Evolutionary conservation across 2,113 vertebrate species (phyloP).

Genomic region (Motacilla tschutschensis): DNA sequence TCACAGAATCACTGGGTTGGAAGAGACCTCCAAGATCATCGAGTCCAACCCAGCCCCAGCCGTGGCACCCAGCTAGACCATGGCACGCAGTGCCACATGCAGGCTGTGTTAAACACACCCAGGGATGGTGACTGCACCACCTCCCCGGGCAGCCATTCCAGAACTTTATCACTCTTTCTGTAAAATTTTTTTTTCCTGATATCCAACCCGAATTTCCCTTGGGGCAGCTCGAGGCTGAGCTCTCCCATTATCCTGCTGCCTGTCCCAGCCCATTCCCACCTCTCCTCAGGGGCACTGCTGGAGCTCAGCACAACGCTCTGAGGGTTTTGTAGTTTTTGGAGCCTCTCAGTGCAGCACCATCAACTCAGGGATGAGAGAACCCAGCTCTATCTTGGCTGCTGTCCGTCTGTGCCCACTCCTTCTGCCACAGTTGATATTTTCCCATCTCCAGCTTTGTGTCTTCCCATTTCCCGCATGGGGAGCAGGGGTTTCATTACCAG

Average conservation of each 20-base stretch:
- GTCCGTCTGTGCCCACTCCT: accelerated
- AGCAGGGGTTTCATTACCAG: conserved; percentile 44
- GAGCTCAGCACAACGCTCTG: background rate
- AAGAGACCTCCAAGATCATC: background rate
- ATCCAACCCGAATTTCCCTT: background rate
- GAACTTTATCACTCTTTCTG: background rate
- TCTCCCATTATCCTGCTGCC: background rate
- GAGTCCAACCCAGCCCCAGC: background rate
- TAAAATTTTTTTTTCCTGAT: background rate
- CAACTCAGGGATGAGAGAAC: background rate
- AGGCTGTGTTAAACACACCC: background rate
- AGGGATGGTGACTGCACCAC: background rate
- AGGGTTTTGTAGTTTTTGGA: background rate
- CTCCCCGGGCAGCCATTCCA: background rate
- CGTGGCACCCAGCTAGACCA: too few species aligned
- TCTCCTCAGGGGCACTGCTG: background rate
- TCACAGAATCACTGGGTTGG: background rate
- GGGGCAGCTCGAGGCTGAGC: background rate
- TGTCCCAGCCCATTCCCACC: background rate
- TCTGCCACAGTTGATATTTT: background rate
- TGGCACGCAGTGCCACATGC: background rate
- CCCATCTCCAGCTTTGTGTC: background rate
- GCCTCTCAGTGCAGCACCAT: background rate
- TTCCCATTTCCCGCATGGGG: conserved; percentile 10
- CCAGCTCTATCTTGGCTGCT: background rate